Conservation (phyloP, 2,113 vertebrate species). For the Alligator mississippiensis region DNA sequence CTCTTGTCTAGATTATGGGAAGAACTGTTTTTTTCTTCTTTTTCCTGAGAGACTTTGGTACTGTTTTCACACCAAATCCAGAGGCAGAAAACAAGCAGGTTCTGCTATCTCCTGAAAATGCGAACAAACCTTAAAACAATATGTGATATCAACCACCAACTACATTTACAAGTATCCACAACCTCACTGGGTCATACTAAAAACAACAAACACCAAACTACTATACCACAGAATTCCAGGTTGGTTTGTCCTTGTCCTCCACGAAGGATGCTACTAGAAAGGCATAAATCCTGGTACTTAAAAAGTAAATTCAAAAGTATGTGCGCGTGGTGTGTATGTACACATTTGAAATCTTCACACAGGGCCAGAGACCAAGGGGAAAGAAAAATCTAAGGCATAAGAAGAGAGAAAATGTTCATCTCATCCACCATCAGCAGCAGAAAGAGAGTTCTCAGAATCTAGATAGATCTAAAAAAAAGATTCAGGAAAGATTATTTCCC, state of each 20-base stretch:
- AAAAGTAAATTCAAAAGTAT: not conserved
- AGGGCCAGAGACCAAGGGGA: not conserved
- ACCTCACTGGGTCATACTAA: not conserved
- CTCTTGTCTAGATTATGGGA: not conserved
- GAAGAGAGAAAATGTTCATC: not conserved
- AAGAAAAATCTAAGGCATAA: not conserved
- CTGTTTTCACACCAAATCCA: not conserved
- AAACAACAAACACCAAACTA: not conserved
- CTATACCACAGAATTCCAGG: not conserved
- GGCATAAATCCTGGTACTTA: not conserved
- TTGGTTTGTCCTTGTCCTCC: not conserved
- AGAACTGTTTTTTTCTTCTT: not conserved
- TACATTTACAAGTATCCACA: not conserved
- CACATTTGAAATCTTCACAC: not conserved
- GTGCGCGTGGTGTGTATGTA: not conserved
- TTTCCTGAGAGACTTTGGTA: not conserved
- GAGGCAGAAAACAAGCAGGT: rapidly evolving
- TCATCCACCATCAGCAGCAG: constrained; percentile 16
- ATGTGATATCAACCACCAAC: rapidly evolving
- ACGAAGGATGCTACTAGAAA: not conserved
- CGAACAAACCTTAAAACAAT: not conserved
- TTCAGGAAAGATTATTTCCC: constrained; percentile 71
- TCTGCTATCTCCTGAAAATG: not conserved
- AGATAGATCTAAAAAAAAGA: constrained; percentile 56
- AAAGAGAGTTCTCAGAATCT: constrained; percentile 31